Percentiles rank a stretch among this genome's conserved stretches.
Conservation (phyloP, 1,140 invertebrate genomes). For the Onthophagus taurus region DNA sequence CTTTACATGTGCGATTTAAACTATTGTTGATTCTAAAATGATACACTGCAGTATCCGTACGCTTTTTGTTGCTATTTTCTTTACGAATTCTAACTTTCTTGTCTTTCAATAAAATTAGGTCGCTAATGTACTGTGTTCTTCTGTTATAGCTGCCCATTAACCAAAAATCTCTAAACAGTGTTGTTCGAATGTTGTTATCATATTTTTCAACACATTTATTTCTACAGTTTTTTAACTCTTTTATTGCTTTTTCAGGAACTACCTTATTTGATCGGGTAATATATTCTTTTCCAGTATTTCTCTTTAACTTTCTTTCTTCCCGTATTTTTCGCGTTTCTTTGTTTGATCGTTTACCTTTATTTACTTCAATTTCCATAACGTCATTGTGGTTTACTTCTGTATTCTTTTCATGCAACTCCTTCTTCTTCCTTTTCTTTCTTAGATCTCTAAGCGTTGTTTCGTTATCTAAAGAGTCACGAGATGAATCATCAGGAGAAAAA, state of each 20-base stretch:
- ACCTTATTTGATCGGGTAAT: constrained; percentile 2
- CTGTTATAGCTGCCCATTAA: background rate
- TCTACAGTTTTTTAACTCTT: constrained; percentile 5
- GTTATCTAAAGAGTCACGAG: background rate
- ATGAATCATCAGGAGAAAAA: background rate
- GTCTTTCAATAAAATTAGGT: background rate
- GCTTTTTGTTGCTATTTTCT: background rate
- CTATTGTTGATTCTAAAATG: background rate
- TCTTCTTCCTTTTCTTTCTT: background rate
- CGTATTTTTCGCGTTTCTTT: constrained; percentile 8
- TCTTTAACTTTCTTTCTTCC: constrained; percentile 10
- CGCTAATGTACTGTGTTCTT: background rate
- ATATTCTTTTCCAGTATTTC: constrained; percentile 8
- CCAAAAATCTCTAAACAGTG: constrained; percentile 9
- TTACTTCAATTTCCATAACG: background rate
- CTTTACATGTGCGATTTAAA: constrained; percentile 8
- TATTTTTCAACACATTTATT: constrained; percentile 11
- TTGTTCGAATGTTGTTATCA: background rate
- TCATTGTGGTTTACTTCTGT: background rate
- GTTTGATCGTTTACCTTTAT: background rate
- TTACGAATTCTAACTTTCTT: constrained; percentile 9
- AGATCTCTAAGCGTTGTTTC: background rate
- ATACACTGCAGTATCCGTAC: background rate
- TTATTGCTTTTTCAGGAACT: constrained; percentile 5
- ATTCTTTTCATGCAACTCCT: constrained; percentile 1